Evolutionary conservation across 2,888 invertebrate genomes (phyloP).

Genomic region (Apoda limacodes): DNA sequence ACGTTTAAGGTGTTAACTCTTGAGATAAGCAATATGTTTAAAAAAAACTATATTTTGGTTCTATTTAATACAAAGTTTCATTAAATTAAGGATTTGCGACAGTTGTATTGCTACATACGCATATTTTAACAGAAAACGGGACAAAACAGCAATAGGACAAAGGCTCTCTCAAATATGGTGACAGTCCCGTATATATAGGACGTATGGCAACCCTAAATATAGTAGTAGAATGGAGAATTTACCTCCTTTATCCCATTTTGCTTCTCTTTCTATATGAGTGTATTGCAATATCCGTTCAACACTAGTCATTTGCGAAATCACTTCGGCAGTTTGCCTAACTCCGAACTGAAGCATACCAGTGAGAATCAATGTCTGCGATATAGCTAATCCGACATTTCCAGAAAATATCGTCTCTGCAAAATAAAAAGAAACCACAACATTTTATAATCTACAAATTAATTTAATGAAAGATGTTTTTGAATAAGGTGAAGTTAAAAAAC

Average conservation of each 20-base stretch:
- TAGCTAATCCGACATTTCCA: conserved; percentile 78
- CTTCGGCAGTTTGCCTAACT: conserved; percentile 77
- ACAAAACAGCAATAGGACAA: too few species aligned
- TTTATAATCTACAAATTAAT: conserved; percentile 3
- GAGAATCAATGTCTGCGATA: conserved; percentile 75
- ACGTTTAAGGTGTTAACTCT: too few species aligned
- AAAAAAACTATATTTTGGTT: too few species aligned
- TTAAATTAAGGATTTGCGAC: too few species aligned
- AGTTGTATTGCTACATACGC: too few species aligned
- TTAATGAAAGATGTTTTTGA: not conserved
- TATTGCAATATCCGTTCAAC: conserved; percentile 81
- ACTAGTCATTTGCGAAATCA: conserved; percentile 77
- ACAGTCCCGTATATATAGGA: too few species aligned
- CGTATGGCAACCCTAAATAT: too few species aligned
- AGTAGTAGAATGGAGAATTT: too few species aligned
- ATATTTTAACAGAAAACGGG: too few species aligned
- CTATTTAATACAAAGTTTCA: too few species aligned
- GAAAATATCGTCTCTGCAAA: conserved; percentile 58
- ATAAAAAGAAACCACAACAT: not conserved
- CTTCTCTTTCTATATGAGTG: conserved; percentile 74
- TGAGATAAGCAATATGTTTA: too few species aligned
- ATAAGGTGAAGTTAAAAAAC: conserved; percentile 23
- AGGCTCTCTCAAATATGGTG: too few species aligned
- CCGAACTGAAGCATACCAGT: conserved; percentile 80
- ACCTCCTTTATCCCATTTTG: conserved; percentile 63